A percentile compares a stretch with the other conserved stretches of the same genome.
phyloP scores from a whole-genome alignment of 2,113 vertebrate species.

The Falco punctatus region DNA sequence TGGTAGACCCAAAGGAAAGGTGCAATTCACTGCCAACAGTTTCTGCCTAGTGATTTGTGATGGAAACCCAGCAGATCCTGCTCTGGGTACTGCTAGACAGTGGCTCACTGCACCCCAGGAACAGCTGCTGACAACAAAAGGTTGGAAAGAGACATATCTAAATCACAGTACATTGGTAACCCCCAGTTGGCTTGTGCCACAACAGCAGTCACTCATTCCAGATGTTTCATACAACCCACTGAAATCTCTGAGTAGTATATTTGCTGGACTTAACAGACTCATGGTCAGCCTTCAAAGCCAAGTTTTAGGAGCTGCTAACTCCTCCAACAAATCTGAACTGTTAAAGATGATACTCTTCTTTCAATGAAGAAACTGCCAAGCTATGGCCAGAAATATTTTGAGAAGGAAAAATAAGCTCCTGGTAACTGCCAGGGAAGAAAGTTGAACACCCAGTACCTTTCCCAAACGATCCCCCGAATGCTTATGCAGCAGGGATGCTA shows the following conservation, averaged over 20 bases:
- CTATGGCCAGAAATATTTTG: not conserved
- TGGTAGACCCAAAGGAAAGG: not conserved
- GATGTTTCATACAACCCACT: not conserved
- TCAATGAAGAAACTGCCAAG: not conserved
- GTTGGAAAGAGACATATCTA: not conserved
- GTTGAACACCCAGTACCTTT: not conserved
- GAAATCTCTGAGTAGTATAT: not conserved
- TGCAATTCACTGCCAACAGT: not conserved
- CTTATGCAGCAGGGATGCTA: not conserved
- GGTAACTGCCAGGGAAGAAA: not conserved
- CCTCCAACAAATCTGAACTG: not conserved
- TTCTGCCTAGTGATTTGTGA: not conserved
- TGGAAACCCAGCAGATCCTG: not conserved
- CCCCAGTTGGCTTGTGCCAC: not conserved
- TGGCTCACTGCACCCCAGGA: not conserved
- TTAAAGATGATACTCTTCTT: not conserved
- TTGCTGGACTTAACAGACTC: not conserved
- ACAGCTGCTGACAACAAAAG: not conserved
- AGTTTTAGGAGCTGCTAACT: not conserved
- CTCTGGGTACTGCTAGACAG: not conserved
- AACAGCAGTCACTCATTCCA: not conserved
- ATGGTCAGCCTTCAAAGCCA: not conserved
- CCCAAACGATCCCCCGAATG: not conserved
- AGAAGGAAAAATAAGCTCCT: not conserved
- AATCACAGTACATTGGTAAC: not conserved